These are phyloP conservation scores for Autographa pulchrina DNA, from an alignment of 2,888 invertebrate species.

Conservation along the genomic window DNA sequence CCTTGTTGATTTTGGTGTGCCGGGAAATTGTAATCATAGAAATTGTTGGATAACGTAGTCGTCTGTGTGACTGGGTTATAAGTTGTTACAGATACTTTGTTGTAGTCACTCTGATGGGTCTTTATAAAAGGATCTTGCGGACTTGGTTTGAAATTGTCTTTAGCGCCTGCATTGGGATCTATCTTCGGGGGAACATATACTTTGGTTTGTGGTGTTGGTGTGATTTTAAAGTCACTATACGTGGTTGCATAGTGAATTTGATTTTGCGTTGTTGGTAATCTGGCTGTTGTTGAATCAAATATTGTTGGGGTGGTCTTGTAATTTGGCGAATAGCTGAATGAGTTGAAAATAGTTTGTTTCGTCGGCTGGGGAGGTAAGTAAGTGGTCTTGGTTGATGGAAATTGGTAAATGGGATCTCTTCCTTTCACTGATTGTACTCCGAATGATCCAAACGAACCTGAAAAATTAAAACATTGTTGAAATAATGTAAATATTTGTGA, in stretches of 20 bases:
- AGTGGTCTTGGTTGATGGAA: constrained; percentile 79
- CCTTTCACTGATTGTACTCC: constrained; percentile 89
- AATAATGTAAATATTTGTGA: not conserved
- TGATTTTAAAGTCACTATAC: constrained; percentile 79
- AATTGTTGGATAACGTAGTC: constrained; percentile 73
- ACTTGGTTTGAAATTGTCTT: constrained; percentile 82
- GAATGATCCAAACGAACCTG: constrained; percentile 90
- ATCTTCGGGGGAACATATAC: constrained; percentile 76
- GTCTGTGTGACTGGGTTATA: constrained; percentile 80
- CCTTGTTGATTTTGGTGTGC: constrained; percentile 77
- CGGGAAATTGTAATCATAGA: constrained; percentile 74
- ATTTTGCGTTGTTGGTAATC: constrained; percentile 76
- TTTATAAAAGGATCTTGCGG: constrained; percentile 85
- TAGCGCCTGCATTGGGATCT: constrained; percentile 78
- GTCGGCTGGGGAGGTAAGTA: constrained; percentile 81
- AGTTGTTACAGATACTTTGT: constrained; percentile 79
- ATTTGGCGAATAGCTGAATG: constrained; percentile 79
- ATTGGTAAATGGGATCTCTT: constrained; percentile 82
- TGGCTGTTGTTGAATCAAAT: constrained; percentile 79
- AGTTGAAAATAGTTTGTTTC: constrained; percentile 82
- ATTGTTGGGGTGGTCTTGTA: constrained; percentile 77
- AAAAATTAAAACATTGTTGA: constrained; percentile 38
- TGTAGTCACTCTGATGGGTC: constrained; percentile 72
- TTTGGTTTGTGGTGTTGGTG: constrained; percentile 85
- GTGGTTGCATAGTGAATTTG: constrained; percentile 79